Evolutionary conservation across 2,888 invertebrate genomes (phyloP).

Genomic region (Noctua fimbriata): DNA sequence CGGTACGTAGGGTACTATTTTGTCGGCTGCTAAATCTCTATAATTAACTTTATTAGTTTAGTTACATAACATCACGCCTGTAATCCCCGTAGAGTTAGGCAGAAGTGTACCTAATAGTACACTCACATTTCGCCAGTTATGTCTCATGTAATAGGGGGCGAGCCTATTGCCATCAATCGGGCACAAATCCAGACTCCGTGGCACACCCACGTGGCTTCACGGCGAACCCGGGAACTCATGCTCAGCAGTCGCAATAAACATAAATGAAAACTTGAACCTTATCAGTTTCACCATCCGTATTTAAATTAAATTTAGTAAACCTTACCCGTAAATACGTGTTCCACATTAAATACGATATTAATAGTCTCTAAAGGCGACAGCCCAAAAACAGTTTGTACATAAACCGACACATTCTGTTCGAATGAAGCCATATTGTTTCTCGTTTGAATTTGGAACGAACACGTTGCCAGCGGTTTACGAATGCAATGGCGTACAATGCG

Average conservation of each 20-base stretch:
- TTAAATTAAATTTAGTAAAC: neutral
- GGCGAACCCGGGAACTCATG: too few species aligned
- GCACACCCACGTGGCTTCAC: too few species aligned
- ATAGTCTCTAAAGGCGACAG: neutral
- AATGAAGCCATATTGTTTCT: slow-evolving; percentile 45
- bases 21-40: too few species aligned
- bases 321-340: neutral
- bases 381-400: neutral
- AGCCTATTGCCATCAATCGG: too few species aligned
- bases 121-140: too few species aligned
- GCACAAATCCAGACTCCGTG: too few species aligned
- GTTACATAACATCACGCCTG: too few species aligned
- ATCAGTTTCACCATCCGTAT: neutral
- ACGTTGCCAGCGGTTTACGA: slow-evolving; percentile 13
- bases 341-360: neutral
- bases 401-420: slow-evolving; percentile 13
- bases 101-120: too few species aligned
- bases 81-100: too few species aligned
- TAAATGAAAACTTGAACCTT: neutral
- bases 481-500: slow-evolving; percentile 19
- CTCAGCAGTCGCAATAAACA: neutral
- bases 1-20: too few species aligned
- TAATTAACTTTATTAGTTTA: too few species aligned
- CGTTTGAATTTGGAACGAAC: slow-evolving; percentile 29
- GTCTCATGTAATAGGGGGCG: too few species aligned